Base-by-base conservation (phyloP, 2,113 vertebrate species). In the Xyliphius kryptos region DNA sequence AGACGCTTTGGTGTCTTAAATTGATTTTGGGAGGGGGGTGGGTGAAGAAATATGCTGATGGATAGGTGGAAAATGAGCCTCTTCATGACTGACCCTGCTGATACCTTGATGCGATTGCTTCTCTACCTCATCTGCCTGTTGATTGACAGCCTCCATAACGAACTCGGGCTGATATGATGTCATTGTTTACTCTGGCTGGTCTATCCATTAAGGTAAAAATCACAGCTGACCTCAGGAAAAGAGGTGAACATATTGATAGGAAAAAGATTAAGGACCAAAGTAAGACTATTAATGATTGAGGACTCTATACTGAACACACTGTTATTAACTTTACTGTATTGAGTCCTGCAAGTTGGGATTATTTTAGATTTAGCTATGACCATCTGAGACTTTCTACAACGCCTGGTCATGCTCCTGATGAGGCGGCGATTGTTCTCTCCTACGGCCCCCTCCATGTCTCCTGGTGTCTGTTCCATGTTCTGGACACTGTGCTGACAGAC, bases 131-230 rank as follows among this genome's bases (percentile, higher is more conserved):
- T 73, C 74, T 72, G 41, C 63, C 63, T 52, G 11, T n/a, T 82
- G 87, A 87, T 78, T 87, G 86, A 88, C 84, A 89, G 77, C 56
- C 52, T 69, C 62, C 71, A 79, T 90, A 89, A 89, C 83, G 82
- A 91, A 83, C 70, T 73, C 70, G 68, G 83, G 84, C 85, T 85
- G 73, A 52, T 74, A 67, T 74, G 79, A 72, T 70, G 79, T 83
- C 83, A 80, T 86, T 81, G 87, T 86, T 88, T 81, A 79, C 77
- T 81, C 66, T 56, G 66, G 12, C 74, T 22, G 74, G 20, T 66
- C 77, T 54, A n/a, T 66, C 61, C 74, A 62, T 58, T 32, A 77
- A 75, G n/a, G 76, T 86, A 84, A 87, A 79, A 77, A 83, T 77
- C 79, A 79, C 40, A 56, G 51, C 37, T 61, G 41, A n/a, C 56